These are phyloP conservation scores for Brachypteracias leptosomus DNA, from an alignment of 2,113 vertebrate species.

Conservation along the genomic window DNA sequence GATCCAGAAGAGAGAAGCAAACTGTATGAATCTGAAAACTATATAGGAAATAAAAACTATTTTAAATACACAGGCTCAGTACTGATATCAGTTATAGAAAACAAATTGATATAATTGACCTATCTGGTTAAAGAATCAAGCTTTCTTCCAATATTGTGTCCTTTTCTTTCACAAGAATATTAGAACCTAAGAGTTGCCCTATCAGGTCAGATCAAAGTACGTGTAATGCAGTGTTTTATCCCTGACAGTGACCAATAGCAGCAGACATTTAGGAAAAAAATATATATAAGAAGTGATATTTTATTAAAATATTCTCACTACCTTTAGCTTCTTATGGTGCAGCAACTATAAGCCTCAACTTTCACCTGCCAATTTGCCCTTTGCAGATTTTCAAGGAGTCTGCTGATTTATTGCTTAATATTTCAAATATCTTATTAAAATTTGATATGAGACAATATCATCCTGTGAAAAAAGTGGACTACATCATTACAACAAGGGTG, in stretches of 20 bases:
- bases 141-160: neutral
- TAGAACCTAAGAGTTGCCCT: neutral
- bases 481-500: neutral
- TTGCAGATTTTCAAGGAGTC: neutral
- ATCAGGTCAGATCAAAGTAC: neutral
- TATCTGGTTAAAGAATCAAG: neutral
- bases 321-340: neutral
- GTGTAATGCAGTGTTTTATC: neutral
- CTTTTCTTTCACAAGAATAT: neutral
- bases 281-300: neutral
- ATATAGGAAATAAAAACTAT: neutral
- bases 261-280: neutral
- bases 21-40: neutral
- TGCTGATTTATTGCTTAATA: neutral
- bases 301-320: neutral
- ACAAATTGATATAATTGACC: neutral
- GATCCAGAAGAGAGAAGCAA: neutral
- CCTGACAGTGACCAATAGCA: neutral
- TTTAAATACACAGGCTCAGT: neutral
- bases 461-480: neutral
- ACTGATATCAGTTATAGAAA: neutral
- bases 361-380: neutral
- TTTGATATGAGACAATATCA: neutral
- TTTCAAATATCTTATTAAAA: neutral
- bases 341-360: neutral